Base-by-base conservation (phyloP, 2,888 invertebrate genomes). In the Cataglyphis cursor region DNA sequence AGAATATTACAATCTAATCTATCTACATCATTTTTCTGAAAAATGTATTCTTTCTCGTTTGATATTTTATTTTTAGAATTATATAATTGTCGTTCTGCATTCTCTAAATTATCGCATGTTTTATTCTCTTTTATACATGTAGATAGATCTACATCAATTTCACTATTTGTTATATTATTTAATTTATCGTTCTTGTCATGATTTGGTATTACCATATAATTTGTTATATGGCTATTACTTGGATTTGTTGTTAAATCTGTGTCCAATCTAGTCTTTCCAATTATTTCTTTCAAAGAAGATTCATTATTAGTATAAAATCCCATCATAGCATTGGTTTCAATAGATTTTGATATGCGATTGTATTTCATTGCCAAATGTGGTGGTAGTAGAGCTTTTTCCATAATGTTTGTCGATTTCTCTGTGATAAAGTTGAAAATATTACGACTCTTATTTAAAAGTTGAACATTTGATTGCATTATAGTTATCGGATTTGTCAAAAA, bases 391-490 rank as follows among this genome's bases (percentile, higher is more conserved):
- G 93, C 91, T 84, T 92, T 94, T 59, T 94, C 94, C 93, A 94
- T 94, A 8, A 94, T 94, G 35, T 94, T 94, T 21, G 94, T 93
- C 0, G 94, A 94, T 73, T 94, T 94, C 70, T 94, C 94, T 10
- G 93, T 94, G 28, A 94, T 94, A 21, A 93, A 94, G 57, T 94
- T 94, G 15, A 94, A 82, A 78, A 94, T 94, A 72, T 94, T 91
- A 0, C 93, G 92, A 82, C 94, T 94, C 48, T 93, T 94, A 72
- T 94, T 94, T 31, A 94, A 70, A 85, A 94, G 93, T 78, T 93
- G 94, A 51, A 92, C 91, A 86, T 94, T 94, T 0, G 94, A 92
- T 74, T 93, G 94, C 88, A 94, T 93, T 61, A 94, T 81, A 75
- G 92, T 93, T 21, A 93, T 92, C 48, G 94, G 92, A 85, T 93